Evolutionary conservation across 53 echinoderm and acorn worm species (phyloP), one percentile per base, ranked within the genome.

Genomic region (Echinarachnius parma): DNA sequence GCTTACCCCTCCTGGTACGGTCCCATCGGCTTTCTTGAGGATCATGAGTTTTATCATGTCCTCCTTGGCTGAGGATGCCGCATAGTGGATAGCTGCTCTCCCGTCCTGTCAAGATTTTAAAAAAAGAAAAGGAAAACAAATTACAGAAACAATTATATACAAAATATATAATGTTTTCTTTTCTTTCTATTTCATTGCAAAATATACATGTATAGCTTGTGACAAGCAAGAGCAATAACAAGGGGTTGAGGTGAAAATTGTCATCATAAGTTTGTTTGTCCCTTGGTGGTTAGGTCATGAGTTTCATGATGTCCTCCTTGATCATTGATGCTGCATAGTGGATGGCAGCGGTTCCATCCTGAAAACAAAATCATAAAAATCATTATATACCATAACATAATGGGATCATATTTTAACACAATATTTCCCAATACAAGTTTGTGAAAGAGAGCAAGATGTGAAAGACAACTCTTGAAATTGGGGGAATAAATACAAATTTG

Each of bases 231-330:
- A n/a, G n/a, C n/a, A n/a, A n/a, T n/a, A n/a, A n/a, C n/a, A n/a
- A n/a, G n/a, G n/a, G n/a, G n/a, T n/a, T n/a, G n/a, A n/a, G n/a
- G n/a, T n/a, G n/a, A n/a, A n/a, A n/a, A n/a, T n/a, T n/a, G n/a
- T n/a, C n/a, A n/a, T n/a, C n/a, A n/a, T n/a, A n/a, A n/a, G n/a
- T n/a, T n/a, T n/a, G n/a, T n/a, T n/a, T n/a, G n/a, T n/a, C n/a
- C n/a, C n/a, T n/a, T n/a, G n/a, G n/a, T n/a, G n/a, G n/a, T n/a
- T n/a, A n/a, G n/a, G n/a, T 27, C 66, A 94, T 77, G 1, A 94
- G 62, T 70, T 87, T 94, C 39, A 90, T 83, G 34, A 94, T 78
- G 77, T 94, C 95, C 50, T 94, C 95, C 60, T 87, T 94, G 59
- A 90, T 90, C 22, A 68, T 77, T 1, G 49, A 31, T 19, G 89